Base-by-base conservation (phyloP, 2,888 invertebrate genomes). In the Bedellia somnulentella region DNA sequence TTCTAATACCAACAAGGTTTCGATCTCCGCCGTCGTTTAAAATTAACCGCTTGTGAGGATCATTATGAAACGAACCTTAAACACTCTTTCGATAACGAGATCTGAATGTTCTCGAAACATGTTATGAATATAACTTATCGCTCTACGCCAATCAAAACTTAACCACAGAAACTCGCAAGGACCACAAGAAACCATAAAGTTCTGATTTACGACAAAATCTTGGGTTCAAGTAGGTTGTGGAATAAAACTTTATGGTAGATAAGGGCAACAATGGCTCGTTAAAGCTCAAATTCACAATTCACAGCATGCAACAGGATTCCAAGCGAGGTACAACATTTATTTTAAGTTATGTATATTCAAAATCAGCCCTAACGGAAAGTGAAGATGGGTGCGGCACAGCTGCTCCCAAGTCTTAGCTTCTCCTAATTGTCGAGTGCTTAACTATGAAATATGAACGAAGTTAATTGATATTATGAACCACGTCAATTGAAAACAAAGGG, bases 391-490 rank as follows among this genome's bases (percentile, higher is more conserved):
- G 13, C 14, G 8, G 21, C n/a, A 9, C 14, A 29, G 13, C 21
- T 29, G 21, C 29, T 21, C 11, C 14, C 10, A 22, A 22, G 29
- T 22, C n/a, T 9, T 17, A 27, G n/a, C 22, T 29, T 29, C n/a
- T n/a, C n/a, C n/a, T 29, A 29, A 21, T 29, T 24, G 8, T 10
- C 13, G 5, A 21, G 21, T 28, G 14, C 11, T 44, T 50, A 54
- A 50, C 46, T 45, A 51, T 49, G 56, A 62, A 49, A 51, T 57
- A 61, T 59, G 59, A 55, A 60, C 42, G 53, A 57, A 23, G 59
- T 59, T 70, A 70, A 71, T 70, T 70, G 67, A 63, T 62, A 61
- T 64, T 62, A 67, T 54, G 59, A 54, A 52, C 49, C 51, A 52
- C 51, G 55, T 57, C 57, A 51, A 52, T 53, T 49, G 53, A 57